Base-by-base conservation (phyloP, 1,140 invertebrate species). In the Atta cephalotes region DNA sequence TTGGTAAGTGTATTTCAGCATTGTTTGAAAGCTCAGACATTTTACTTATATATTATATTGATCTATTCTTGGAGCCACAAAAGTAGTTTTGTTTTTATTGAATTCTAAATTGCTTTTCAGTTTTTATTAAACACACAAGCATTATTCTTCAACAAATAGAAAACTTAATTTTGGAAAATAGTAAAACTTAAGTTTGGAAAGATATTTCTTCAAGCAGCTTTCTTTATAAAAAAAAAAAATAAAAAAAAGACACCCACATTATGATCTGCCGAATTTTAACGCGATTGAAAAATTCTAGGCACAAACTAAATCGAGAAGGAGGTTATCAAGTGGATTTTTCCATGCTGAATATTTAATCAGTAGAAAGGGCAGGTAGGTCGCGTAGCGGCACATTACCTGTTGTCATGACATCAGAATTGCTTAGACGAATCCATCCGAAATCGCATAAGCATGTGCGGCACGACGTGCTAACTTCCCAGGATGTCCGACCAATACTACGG, bases 261-360 rank as follows among this genome's bases (percentile, higher is more conserved):
- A 45, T 6, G 49, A 16, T 58, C 9, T 56, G 39, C 10, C 25
- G 14, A 45, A 78, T 77, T 6, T 21, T 45, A 78, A 2, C 3
- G 16, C 16, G 35, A 21, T 80, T 16, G 0, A 71, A 70, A 21
- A 68, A 31, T 74, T 58, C 45, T 53, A 28, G n/a, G 14, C 25
- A 45, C 9, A 9, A 21, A 39, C 86, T 72, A 86, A 88, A 88
- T 79, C 21, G 62, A 56, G 58, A 58, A 87, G 77, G 81, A 78
- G 56, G 35, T 60, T 56, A 35, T 51, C 12, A 28, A 7, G 31
- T 53, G 21, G 51, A 12, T 45, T 58, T 71, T 35, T 21, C 35
- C 78, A 88, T 76, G 60, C 3, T 63, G 90, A 90, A 91, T 91
- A 85, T 89, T 68, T 91, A 87, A 91, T 90, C 70, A 76, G 74